Conservation (phyloP, 2,888 invertebrate genomes). For the Amblyjoppa proteus region DNA sequence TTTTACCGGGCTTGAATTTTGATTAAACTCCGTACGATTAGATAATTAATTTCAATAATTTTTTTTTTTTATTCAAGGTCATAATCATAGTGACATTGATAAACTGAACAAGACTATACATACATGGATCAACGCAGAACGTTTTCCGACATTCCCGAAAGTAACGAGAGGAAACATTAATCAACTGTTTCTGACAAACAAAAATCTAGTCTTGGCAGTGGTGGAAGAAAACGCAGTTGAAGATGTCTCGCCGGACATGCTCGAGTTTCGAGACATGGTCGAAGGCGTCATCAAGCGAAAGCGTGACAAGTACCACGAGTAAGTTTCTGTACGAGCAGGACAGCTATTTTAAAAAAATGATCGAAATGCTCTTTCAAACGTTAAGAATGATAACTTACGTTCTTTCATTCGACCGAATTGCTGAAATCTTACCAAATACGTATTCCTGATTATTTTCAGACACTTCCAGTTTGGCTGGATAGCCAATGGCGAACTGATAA, state of each 20-base stretch:
- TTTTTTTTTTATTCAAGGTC: constrained; percentile 69
- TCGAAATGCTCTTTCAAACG: not conserved
- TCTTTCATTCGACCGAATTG: no score
- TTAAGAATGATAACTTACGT: not conserved
- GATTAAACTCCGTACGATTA: not conserved
- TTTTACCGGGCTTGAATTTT: no score
- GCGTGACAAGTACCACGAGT: constrained; percentile 92
- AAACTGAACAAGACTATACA: constrained; percentile 90
- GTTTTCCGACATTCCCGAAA: constrained; percentile 95
- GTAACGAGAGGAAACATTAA: constrained; percentile 93
- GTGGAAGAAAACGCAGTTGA: constrained; percentile 95
- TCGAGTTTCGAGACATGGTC: constrained; percentile 94
- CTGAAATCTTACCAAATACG: no score
- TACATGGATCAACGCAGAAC: constrained; percentile 95
- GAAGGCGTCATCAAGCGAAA: constrained; percentile 91
- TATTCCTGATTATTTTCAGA: constrained; percentile 75
- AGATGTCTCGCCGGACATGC: constrained; percentile 92
- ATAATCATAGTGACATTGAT: constrained; percentile 83
- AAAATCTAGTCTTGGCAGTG: constrained; percentile 94
- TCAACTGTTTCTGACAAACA: constrained; percentile 93
- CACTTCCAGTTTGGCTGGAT: constrained; percentile 98
- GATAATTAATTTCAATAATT: not conserved
- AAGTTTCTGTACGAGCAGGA: constrained; percentile 72
- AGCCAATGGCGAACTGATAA: constrained; percentile 95
- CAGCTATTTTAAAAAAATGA: no score